These are phyloP conservation scores for Corynorhinus townsendii DNA, from an alignment of 2,113 vertebrate species.

Conservation along the genomic window DNA sequence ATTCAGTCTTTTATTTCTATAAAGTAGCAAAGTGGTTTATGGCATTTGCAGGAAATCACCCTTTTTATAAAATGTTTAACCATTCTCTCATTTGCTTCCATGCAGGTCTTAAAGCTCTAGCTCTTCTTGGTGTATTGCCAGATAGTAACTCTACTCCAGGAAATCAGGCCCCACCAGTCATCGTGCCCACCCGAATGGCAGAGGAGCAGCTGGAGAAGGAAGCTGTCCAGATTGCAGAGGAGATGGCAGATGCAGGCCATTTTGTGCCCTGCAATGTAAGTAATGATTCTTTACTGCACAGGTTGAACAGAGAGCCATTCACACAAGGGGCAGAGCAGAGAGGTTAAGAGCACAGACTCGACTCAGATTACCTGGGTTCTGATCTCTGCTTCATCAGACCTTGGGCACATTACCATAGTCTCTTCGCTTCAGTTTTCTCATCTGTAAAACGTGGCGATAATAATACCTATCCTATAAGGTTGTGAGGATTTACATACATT, in stretches of 20 bases:
- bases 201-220: constrained; percentile 71
- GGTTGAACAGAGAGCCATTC: background rate
- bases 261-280: constrained; percentile 54
- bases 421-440: background rate
- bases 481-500: background rate
- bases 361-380: background rate
- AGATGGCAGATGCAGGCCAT: background rate
- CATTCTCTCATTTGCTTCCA: background rate
- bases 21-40: background rate
- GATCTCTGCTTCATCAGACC: background rate
- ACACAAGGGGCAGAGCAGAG: fast-evolving
- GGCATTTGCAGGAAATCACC: background rate
- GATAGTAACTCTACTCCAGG: constrained; percentile 84
- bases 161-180: constrained; percentile 72
- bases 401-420: background rate
- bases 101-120: constrained; percentile 89
- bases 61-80: background rate
- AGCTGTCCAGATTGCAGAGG: background rate
- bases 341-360: background rate
- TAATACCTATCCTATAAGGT: background rate
- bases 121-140: constrained; percentile 89
- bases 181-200: constrained; percentile 54
- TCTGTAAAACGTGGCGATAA: background rate
- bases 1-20: background rate
- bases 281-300: background rate